phyloP scores from a whole-genome alignment of 2,113 vertebrate genomes.

The Cephalopterus ornatus region DNA sequence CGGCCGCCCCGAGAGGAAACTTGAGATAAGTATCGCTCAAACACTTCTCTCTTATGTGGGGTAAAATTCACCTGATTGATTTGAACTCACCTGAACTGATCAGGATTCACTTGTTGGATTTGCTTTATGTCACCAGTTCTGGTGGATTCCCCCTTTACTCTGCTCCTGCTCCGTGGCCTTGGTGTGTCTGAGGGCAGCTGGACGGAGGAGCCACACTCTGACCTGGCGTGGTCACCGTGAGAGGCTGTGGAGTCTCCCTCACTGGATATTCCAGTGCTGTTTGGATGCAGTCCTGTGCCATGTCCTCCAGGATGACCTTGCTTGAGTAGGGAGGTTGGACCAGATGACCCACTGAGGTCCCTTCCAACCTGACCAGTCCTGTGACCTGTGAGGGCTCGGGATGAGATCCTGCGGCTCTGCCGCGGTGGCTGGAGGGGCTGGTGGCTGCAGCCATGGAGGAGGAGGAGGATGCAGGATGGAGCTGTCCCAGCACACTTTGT shows the following conservation, averaged over 20 bases:
- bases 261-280: accelerated
- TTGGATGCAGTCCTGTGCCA: accelerated
- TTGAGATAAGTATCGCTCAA: accelerated
- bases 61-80: accelerated
- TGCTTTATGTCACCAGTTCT: accelerated
- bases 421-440: neutral
- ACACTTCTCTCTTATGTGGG: accelerated
- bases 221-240: accelerated
- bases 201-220: accelerated
- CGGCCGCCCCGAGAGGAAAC: accelerated
- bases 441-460: accelerated
- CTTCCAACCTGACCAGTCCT: neutral
- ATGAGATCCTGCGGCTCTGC: accelerated
- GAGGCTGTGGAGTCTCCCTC: neutral
- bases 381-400: accelerated
- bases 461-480: accelerated
- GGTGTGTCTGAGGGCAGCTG: accelerated
- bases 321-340: neutral
- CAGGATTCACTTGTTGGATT: accelerated
- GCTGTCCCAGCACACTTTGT: accelerated
- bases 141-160: accelerated
- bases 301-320: neutral
- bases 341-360: neutral
- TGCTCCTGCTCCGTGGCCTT: accelerated
- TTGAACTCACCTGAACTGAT: too few relatives aligned